Conservation (phyloP, 2,113 vertebrate genomes). For the Paramormyrops kingsleyae region DNA sequence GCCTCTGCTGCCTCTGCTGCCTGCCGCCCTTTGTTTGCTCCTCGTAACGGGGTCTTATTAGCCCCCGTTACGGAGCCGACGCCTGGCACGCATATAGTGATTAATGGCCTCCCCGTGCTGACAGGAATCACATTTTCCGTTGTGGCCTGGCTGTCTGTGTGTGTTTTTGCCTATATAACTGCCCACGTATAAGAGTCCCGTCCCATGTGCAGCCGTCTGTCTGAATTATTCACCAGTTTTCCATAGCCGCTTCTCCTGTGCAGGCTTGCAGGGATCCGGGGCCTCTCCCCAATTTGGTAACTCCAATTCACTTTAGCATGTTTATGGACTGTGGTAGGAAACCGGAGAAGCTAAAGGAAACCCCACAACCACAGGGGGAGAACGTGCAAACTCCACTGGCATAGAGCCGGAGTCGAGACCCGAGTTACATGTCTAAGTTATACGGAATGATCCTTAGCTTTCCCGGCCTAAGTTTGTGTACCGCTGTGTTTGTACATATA, state of each 20-base stretch:
- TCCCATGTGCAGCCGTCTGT: background rate
- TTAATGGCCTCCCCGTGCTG: background rate
- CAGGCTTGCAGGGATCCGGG: background rate
- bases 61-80: background rate
- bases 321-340: background rate
- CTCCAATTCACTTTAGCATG: background rate
- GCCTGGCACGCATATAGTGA: background rate
- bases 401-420: background rate
- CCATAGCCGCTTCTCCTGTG: background rate
- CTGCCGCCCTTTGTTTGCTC: background rate
- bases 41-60: background rate
- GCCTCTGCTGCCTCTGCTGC: background rate
- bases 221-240: background rate
- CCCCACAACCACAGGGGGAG: background rate
- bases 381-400: background rate
- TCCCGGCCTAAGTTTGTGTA: background rate
- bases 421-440: background rate
- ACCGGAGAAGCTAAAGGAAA: background rate
- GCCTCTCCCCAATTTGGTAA: background rate
- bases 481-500: background rate
- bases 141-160: background rate
- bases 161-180: background rate
- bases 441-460: background rate
- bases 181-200: background rate
- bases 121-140: background rate